Percentiles rank a stretch among this genome's conserved stretches.
phyloP scores from a whole-genome alignment of 2,888 invertebrate species.

The Cylindroiulus punctatus region DNA sequence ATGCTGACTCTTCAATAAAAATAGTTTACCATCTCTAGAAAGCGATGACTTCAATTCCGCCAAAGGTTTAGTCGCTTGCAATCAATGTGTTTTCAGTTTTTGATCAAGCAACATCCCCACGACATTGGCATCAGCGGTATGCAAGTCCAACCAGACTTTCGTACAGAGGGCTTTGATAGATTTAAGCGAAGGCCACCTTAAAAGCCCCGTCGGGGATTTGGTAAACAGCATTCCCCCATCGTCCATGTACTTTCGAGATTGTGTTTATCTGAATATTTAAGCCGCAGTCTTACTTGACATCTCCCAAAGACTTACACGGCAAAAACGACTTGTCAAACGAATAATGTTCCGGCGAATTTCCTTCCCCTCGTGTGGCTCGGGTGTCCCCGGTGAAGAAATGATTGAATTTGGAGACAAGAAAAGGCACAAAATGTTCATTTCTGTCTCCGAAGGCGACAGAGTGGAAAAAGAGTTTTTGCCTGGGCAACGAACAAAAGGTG shows the following conservation, averaged over 20 bases:
- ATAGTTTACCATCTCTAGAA: no score
- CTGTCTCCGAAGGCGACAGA: background rate
- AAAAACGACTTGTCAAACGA: constrained; percentile 46
- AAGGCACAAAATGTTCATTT: constrained; percentile 35
- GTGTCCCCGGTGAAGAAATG: constrained; percentile 37
- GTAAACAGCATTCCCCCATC: constrained; percentile 25
- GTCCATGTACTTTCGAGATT: constrained; percentile 26
- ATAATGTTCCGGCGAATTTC: constrained; percentile 43
- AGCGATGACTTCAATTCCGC: no score
- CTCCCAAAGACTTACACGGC: constrained; percentile 21
- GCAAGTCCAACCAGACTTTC: background rate
- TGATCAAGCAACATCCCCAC: background rate
- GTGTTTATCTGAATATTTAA: constrained; percentile 32
- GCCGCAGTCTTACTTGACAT: constrained; percentile 26
- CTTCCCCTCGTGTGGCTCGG: constrained; percentile 8
- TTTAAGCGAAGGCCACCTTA: constrained; percentile 10
- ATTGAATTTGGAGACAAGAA: constrained; percentile 48
- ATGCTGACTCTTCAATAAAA: no score
- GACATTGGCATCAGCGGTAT: background rate
- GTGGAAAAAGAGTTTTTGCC: constrained; percentile 27
- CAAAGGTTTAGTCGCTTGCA: background rate
- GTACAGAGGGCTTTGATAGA: constrained; percentile 4
- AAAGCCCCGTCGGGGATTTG: constrained; percentile 32
- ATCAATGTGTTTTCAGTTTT: background rate
- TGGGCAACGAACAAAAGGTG: constrained; percentile 42